Percentiles rank a stretch among this genome's conserved stretches.
Conservation (phyloP, 2,888 invertebrate species). For the Adelognathus sp. region DNA sequence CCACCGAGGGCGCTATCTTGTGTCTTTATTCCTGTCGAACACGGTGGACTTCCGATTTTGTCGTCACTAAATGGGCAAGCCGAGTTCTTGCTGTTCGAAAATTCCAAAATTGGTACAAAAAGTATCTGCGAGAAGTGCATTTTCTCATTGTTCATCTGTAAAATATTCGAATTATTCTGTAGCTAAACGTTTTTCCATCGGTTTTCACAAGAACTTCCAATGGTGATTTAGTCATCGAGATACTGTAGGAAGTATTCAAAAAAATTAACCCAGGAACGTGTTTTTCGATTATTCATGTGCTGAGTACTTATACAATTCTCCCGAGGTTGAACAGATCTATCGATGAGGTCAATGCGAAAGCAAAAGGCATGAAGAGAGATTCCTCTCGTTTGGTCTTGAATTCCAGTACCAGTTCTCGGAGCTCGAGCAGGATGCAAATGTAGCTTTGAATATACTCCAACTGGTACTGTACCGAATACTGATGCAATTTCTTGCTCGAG, state of each 20-base stretch:
- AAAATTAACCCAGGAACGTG: neutral
- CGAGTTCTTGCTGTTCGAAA: too few relatives aligned
- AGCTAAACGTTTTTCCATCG: too few relatives aligned
- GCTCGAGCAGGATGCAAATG: conserved; percentile 56
- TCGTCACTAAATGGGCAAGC: too few relatives aligned
- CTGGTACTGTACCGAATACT: conserved; percentile 16
- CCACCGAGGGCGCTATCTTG: too few relatives aligned
- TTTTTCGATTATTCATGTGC: too few relatives aligned
- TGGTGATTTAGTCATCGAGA: neutral
- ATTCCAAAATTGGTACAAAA: too few relatives aligned
- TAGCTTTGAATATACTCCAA: conserved; percentile 38
- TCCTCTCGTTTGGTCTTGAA: conserved; percentile 55
- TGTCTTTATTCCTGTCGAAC: too few relatives aligned
- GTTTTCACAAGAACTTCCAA: too few relatives aligned
- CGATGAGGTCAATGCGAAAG: conserved; percentile 30
- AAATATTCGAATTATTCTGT: too few relatives aligned
- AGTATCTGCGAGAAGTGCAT: too few relatives aligned
- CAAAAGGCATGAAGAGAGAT: conserved; percentile 21
- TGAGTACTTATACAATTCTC: neutral
- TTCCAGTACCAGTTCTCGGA: conserved; percentile 50
- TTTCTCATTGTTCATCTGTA: too few relatives aligned
- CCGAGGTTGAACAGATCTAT: neutral
- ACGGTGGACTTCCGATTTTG: too few relatives aligned
- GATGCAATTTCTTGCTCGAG: conserved; percentile 38
- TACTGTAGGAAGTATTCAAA: neutral